Evolutionary conservation across 2,888 invertebrate genomes (phyloP).

Genomic region (Stenichneumon culpator): DNA sequence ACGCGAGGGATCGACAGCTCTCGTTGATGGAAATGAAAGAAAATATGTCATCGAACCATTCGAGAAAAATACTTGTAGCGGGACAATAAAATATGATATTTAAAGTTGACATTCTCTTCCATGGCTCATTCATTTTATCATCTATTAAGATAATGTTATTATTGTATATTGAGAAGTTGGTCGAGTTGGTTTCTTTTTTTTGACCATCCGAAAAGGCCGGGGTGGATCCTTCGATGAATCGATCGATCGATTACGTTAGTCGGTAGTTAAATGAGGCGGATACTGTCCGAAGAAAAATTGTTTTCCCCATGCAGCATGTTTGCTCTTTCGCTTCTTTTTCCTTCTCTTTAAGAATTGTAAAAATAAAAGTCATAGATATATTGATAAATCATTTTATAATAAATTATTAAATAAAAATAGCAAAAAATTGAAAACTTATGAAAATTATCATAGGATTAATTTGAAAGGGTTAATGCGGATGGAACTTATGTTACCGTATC

Average conservation of each 20-base stretch:
- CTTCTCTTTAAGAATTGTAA: neutral
- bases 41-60: constrained; percentile 25
- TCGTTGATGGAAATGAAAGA: neutral
- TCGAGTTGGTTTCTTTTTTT: neutral
- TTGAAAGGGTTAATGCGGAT: constrained; percentile 41
- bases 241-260: too few relatives aligned
- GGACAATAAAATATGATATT: constrained; percentile 45
- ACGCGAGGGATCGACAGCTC: neutral
- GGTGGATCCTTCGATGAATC: too few relatives aligned
- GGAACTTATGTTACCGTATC: constrained; percentile 39
- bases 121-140: neutral
- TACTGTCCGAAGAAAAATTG: neutral
- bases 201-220: neutral
- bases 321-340: neutral
- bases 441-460: neutral
- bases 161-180: neutral
- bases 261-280: neutral
- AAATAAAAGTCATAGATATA: neutral
- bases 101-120: neutral
- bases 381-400: neutral
- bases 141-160: neutral
- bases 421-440: neutral
- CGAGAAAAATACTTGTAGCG: constrained; percentile 42
- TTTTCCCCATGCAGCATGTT: neutral
- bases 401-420: neutral